Evolutionary conservation across 2,113 vertebrate genomes (phyloP).

Genomic region (Sander vitreus): DNA sequence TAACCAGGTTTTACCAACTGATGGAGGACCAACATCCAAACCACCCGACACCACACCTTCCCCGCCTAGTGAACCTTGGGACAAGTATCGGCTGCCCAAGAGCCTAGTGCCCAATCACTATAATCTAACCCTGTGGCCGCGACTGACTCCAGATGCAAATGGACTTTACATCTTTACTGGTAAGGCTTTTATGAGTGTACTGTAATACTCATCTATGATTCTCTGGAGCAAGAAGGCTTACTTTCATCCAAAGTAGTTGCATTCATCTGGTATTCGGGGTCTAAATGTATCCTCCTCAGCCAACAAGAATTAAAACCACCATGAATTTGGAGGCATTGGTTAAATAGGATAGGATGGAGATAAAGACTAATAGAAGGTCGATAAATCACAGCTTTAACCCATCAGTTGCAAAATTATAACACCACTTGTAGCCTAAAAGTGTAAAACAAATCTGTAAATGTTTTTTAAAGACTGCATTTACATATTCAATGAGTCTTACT

Average conservation of each 20-base stretch:
- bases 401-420: too few species aligned
- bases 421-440: too few species aligned
- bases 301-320: neutral
- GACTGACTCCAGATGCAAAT: slow-evolving; percentile 4
- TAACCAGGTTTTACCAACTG: slow-evolving; percentile 45
- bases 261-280: neutral
- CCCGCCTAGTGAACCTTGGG: slow-evolving; percentile 78
- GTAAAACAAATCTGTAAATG: too few species aligned
- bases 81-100: slow-evolving; percentile 85
- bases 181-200: slow-evolving; percentile 6
- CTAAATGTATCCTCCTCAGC: neutral
- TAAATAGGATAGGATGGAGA: neutral
- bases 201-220: neutral
- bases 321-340: neutral
- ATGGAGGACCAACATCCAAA: slow-evolving; percentile 32
- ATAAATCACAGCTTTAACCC: neutral
- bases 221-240: neutral
- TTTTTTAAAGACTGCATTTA: too few species aligned
- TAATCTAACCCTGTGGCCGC: slow-evolving; percentile 85
- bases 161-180: slow-evolving; percentile 88
- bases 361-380: neutral
- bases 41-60: slow-evolving; percentile 30
- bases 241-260: neutral
- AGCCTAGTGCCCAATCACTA: slow-evolving; percentile 84
- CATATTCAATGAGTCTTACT: too few species aligned